A percentile compares a stretch with the other conserved stretches of the same genome.
Evolutionary conservation across 2,113 vertebrate species (phyloP).

Genomic region (Corynorhinus townsendii): DNA sequence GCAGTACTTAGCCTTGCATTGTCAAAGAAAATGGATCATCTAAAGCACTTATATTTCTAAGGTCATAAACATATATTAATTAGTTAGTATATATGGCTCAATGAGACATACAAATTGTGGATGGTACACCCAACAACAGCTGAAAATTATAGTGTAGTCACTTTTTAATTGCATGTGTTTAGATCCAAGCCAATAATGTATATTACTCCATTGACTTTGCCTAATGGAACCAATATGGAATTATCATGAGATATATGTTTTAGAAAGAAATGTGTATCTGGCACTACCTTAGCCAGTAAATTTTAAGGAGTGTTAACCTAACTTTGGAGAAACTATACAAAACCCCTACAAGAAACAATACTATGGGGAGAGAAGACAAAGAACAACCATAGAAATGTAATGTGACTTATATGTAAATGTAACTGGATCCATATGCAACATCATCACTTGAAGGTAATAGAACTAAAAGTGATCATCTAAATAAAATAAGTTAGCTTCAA

Average conservation of each 20-base stretch:
- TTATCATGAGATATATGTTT: not conserved
- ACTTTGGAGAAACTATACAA: not conserved
- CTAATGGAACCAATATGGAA: not conserved
- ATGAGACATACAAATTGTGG: not conserved
- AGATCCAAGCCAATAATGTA: not conserved
- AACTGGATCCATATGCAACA: not conserved
- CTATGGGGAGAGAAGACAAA: not conserved
- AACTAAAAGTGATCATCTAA: not conserved
- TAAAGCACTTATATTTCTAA: not conserved
- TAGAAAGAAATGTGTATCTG: not conserved
- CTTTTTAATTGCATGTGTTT: not conserved
- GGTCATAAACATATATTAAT: not conserved
- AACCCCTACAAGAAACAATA: not conserved
- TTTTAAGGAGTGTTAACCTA: not conserved
- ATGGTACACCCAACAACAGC: not conserved
- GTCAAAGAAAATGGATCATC: not conserved
- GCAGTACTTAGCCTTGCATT: not conserved
- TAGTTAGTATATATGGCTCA: not conserved
- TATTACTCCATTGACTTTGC: not conserved
- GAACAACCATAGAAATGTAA: not conserved
- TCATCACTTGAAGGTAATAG: not conserved
- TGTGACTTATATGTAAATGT: not conserved
- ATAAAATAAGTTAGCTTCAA: not conserved
- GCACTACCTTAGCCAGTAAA: not conserved
- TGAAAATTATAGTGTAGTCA: not conserved